Conservation (phyloP, 2,888 invertebrate species). For the Argyresthia albistria region DNA sequence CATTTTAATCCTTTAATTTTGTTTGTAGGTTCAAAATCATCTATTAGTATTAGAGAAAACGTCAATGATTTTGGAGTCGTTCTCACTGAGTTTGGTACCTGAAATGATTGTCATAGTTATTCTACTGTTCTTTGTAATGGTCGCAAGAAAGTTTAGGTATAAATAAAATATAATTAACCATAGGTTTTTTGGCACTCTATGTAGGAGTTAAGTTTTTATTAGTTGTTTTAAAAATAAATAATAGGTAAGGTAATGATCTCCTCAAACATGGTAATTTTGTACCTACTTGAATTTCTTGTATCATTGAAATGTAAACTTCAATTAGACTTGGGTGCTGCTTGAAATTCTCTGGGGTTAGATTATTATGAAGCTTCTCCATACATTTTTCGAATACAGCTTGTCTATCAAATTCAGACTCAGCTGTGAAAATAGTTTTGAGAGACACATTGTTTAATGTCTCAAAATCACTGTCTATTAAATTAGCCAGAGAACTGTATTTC, state of each 20-base stretch:
- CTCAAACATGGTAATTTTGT: too few relatives aligned
- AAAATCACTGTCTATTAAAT: constrained; percentile 31
- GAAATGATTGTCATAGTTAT: neutral
- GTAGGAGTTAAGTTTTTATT: too few relatives aligned
- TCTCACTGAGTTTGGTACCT: too few relatives aligned
- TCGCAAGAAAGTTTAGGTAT: too few relatives aligned
- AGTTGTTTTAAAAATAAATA: too few relatives aligned
- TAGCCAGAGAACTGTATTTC: constrained; percentile 22
- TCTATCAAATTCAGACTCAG: constrained; percentile 21
- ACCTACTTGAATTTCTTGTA: constrained; percentile 16
- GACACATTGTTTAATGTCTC: constrained; percentile 23
- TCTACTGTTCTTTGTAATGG: neutral
- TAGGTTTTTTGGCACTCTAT: too few relatives aligned
- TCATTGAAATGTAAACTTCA: constrained; percentile 37
- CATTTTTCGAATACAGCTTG: constrained; percentile 45
- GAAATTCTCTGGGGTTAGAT: constrained; percentile 34
- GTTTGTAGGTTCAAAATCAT: constrained; percentile 39
- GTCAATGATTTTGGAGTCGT: too few relatives aligned
- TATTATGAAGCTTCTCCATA: constrained; percentile 36
- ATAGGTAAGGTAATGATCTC: too few relatives aligned
- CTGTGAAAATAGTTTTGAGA: constrained; percentile 26
- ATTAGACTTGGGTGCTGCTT: constrained; percentile 47
- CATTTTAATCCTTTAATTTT: constrained; percentile 44
- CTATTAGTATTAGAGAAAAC: constrained; percentile 37
- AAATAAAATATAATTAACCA: too few relatives aligned